A percentile compares a stretch with the other conserved stretches of the same genome.
Conservation (phyloP, 2,888 invertebrate genomes). For the Syrista parreyssii region DNA sequence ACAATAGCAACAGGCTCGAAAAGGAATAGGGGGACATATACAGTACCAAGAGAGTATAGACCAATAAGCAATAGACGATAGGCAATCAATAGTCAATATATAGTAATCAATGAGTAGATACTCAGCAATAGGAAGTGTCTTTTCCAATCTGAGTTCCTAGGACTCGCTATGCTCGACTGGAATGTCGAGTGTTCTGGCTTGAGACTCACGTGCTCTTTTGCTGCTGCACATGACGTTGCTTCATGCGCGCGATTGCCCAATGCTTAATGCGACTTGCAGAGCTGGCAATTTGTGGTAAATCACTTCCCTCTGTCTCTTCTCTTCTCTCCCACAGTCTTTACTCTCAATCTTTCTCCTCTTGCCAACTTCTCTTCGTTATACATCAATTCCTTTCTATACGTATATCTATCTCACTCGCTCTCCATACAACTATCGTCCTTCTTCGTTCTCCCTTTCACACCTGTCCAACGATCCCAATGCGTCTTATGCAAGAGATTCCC, state of each 20-base stretch:
- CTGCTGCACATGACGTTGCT: constrained; percentile 48
- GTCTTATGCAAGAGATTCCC: constrained; percentile 42
- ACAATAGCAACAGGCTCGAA: background rate
- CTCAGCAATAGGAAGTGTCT: background rate
- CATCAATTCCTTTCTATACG: constrained; percentile 6
- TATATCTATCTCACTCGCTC: background rate
- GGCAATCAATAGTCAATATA: background rate
- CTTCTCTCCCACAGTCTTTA: constrained; percentile 8
- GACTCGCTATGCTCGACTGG: background rate
- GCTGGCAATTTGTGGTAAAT: constrained; percentile 57
- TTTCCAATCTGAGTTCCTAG: background rate
- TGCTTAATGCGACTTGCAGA: constrained; percentile 50
- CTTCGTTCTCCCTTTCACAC: constrained; percentile 12
- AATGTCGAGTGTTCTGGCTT: constrained; percentile 28
- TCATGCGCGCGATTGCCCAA: constrained; percentile 53
- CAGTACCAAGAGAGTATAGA: background rate
- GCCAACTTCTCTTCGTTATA: background rate
- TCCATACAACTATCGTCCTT: background rate
- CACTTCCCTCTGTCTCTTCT: constrained; percentile 39
- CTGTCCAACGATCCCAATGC: constrained; percentile 22
- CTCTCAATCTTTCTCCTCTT: constrained; percentile 5
- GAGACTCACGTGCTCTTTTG: constrained; percentile 51
- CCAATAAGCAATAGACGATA: background rate
- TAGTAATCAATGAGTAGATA: background rate
- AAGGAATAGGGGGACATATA: background rate